Base-by-base conservation (phyloP, 2,113 vertebrate genomes). In the Trochalopteron elliotii region DNA sequence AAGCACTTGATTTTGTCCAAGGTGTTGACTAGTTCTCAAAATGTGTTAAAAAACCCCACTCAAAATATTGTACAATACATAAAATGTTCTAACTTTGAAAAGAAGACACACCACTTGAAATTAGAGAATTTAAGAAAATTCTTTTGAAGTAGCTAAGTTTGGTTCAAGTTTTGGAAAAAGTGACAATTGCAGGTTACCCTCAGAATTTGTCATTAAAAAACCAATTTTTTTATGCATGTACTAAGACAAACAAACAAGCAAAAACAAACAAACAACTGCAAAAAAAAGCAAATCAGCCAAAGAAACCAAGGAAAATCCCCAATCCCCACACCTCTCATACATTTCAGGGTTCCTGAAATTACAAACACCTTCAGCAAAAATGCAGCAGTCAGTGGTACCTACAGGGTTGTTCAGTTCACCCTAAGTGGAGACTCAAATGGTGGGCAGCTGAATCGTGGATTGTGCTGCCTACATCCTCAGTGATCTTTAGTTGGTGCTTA, bases 41-140 rank as follows among this genome's bases (percentile, higher is more conserved):
- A 21, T 2, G 49, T 18, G 14, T 47, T 74, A 1, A 15, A 30
- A 25, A 22, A 8, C 5, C 0, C 0, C 2, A 45, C 15, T 2
- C 20, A 27, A 57, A 67, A 24, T 44, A 24, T 10, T 56, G 10
- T 39, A 17, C 20, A 50, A 37, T 15, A 19, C 9, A 33, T 39
- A 8, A 69, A 23, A 7, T 42, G 4, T 37, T 72, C 23, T 64
- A 68, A 72, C 44, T 56, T 3, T 55, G 44, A 56, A 74, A 87
- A 72, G 19, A 83, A 60, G 40, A 74, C 78, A 49, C 5, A 56
- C 7, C 4, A 70, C 8, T 52, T 31, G 19, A 78, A 92, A 70
- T 33, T 7, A 81, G 47, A 50, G 24, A 31, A 55, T 42, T 55
- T n/a, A 11, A 87, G 35, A 83, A 89, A 80, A 72, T 39, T 87